These are phyloP conservation scores for Cyphomyrmex costatus DNA, from an alignment of 1,140 invertebrate genomes.

Conservation along the genomic window DNA sequence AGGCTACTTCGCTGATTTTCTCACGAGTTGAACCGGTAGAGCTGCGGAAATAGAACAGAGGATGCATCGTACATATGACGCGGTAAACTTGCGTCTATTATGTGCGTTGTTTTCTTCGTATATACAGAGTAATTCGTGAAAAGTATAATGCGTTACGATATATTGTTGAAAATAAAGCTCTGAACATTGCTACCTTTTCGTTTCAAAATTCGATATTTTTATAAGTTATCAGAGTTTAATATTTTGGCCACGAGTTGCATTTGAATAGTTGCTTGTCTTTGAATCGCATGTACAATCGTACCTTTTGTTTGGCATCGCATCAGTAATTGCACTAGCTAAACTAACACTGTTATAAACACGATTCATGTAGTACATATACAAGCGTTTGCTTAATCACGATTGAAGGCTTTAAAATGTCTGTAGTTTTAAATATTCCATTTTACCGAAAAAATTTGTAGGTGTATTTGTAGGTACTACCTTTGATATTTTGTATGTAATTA, in stretches of 20 bases:
- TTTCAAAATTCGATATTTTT: slow-evolving; percentile 6
- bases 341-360: background rate
- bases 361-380: background rate
- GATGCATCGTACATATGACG: background rate
- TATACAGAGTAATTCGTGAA: background rate
- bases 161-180: background rate
- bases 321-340: background rate
- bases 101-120: slow-evolving; percentile 9
- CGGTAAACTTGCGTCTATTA: slow-evolving; percentile 4
- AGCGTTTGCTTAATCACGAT: background rate
- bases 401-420: background rate
- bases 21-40: slow-evolving; percentile 49
- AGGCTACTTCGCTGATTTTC: slow-evolving; percentile 57
- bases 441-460: background rate
- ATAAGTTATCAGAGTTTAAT: background rate
- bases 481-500: background rate
- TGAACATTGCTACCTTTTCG: background rate
- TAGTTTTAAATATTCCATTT: background rate
- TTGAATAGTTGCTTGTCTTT: background rate
- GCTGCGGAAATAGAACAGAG: slow-evolving; percentile 30
- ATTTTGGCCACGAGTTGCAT: background rate
- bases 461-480: background rate
- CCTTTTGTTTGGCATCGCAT: background rate
- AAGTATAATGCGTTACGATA: background rate
- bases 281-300: background rate